These are phyloP conservation scores for Leiothrix lutea DNA, from an alignment of 2,113 vertebrate genomes.

Conservation along the genomic window DNA sequence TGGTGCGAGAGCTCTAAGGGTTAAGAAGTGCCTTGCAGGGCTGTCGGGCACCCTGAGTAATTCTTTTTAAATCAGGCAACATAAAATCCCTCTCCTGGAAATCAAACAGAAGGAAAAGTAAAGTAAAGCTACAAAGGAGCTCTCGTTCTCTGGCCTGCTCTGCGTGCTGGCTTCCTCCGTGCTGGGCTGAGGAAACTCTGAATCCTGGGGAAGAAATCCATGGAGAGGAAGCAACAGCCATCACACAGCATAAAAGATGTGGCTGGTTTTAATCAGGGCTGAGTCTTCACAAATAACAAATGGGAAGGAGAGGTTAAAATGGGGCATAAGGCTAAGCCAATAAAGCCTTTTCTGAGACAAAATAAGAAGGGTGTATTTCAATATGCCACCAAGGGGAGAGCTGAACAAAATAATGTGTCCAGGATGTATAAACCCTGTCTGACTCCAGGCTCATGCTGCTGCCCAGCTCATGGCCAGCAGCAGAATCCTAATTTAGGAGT, in stretches of 20 bases:
- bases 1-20: background rate
- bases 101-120: slow-evolving; percentile 43
- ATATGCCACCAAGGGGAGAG: background rate
- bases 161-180: slow-evolving; percentile 18
- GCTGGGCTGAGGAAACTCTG: slow-evolving; percentile 44
- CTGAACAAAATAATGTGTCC: background rate
- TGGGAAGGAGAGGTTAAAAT: slow-evolving; percentile 23
- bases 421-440: background rate
- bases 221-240: slow-evolving; percentile 47
- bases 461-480: background rate
- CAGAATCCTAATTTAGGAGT: background rate
- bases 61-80: background rate
- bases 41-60: background rate
- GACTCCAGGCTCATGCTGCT: background rate
- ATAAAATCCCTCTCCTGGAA: slow-evolving; percentile 37
- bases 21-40: background rate
- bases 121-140: slow-evolving; percentile 51
- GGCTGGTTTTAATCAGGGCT: slow-evolving; percentile 61
- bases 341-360: slow-evolving; percentile 44
- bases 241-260: slow-evolving; percentile 22
- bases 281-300: slow-evolving; percentile 50
- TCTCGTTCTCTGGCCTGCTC: background rate
- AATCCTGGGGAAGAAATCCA: slow-evolving; percentile 61
- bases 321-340: slow-evolving; percentile 50
- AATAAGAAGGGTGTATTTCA: slow-evolving; percentile 28